Evolutionary conservation across 1,140 invertebrate genomes (phyloP), one percentile per base, ranked within the genome.

Genomic region (Melipona quadrifasciata): DNA sequence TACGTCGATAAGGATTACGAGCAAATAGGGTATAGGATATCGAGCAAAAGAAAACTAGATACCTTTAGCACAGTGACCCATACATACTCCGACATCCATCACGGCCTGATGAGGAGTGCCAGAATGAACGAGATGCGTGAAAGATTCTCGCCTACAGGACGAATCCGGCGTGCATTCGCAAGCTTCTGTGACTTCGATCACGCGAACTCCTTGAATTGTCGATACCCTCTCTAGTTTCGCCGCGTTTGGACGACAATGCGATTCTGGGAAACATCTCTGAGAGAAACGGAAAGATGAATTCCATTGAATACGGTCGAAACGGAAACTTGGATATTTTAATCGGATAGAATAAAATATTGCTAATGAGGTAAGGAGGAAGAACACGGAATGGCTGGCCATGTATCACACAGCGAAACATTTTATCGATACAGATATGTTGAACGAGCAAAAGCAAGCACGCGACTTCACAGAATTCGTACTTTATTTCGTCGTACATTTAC

Each of bases 41-140:
- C 3, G 64, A 27, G 27, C 0, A 1, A 64, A 5, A 68, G 39
- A 39, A 12, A 39, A 76, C 19, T 17, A 27, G 12, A 61, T 90
- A 93, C 93, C 93, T 87, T 92, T 91, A 3, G 73, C 76, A 81
- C 95, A 95, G 72, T 89, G 93, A 19, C 95, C 95, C 78, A 93
- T 88, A 85, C 95, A 96, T 31, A 93, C 82, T 0, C 95, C 95
- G 5, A 95, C 89, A 75, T 96, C 95, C 24, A 96, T 86, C 55
- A 93, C 91, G 14, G 92, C 92, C 82, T 95, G 95, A 87, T 95
- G 94, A 10, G 95, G 95, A 21, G 95, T 95, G 21, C 94, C 95
- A 19, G 91, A 92, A 84, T 95, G 93, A 11, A 95, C 80, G 5
- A 92, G 81, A 89, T 95, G 92, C n/a, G 90, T 91, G 34, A 93